Evolutionary conservation across 2,797 vertebrate species (phyloP).

Genomic region (Sebastes oblongus): DNA sequence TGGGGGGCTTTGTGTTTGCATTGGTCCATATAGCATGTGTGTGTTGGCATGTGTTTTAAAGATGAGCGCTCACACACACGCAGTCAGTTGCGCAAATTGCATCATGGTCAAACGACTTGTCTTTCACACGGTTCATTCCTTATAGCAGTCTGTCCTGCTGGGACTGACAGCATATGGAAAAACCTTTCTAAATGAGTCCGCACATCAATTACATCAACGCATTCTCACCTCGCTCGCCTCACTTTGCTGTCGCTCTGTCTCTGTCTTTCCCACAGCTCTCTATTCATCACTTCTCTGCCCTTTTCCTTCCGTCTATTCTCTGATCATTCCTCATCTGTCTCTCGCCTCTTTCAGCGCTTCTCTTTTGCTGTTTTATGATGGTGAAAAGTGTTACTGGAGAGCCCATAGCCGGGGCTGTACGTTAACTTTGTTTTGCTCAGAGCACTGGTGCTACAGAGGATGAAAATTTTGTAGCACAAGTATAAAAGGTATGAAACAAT

Average conservation of each 20-base stretch:
- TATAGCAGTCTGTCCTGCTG: conserved; percentile 80
- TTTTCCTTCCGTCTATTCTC: conserved; percentile 4
- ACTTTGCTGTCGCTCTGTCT: conserved; percentile 7
- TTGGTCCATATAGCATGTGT: conserved; percentile 64
- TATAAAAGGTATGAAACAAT: too few relatives aligned
- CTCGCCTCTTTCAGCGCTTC: background rate
- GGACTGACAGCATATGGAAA: conserved; percentile 82
- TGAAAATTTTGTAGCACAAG: too few relatives aligned
- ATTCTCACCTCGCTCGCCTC: conserved; percentile 58
- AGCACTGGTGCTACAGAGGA: too few relatives aligned
- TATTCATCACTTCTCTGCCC: conserved; percentile 27
- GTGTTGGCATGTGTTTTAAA: conserved; percentile 75
- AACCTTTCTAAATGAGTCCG: conserved; percentile 78
- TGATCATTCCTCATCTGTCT: conserved; percentile 1
- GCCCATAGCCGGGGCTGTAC: background rate
- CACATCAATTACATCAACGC: conserved; percentile 77
- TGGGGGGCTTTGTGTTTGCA: conserved; percentile 63
- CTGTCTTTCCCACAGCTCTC: conserved; percentile 37
- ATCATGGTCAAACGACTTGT: conserved; percentile 76
- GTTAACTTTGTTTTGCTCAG: too few relatives aligned
- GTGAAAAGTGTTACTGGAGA: background rate
- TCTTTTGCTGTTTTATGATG: background rate
- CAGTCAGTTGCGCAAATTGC: conserved; percentile 61
- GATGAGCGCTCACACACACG: conserved; percentile 55
- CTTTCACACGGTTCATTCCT: conserved; percentile 75